Conservation (phyloP, 2,888 invertebrate genomes). For the Trachelus iudaicus region DNA sequence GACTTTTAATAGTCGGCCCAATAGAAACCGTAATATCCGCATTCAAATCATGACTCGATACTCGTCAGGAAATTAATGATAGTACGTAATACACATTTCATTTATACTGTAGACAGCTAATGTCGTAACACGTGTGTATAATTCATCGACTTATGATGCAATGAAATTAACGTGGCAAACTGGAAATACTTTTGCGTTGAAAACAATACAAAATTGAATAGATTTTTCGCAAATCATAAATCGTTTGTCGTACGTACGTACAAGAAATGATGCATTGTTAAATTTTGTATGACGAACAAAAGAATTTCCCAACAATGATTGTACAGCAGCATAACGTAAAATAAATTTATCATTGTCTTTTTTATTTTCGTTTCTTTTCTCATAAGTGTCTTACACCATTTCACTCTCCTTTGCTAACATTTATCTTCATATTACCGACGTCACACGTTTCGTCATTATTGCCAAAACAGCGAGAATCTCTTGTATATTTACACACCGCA, state of each 20-base stretch:
- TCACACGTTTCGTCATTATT: not conserved
- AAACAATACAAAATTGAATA: not conserved
- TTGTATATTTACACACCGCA: not conserved
- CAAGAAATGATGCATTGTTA: not conserved
- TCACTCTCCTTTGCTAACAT: not conserved
- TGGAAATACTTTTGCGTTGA: not conserved
- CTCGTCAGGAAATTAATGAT: not conserved
- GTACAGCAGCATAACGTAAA: not conserved
- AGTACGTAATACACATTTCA: not conserved
- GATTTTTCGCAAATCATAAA: not conserved
- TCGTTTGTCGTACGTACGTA: not conserved
- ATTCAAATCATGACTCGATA: not conserved
- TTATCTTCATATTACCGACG: not conserved
- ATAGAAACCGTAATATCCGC: not conserved
- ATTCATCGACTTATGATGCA: not conserved
- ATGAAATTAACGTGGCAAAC: not conserved
- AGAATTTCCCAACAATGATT: not conserved
- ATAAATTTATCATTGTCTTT: not conserved
- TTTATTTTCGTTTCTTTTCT: not conserved
- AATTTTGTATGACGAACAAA: not conserved
- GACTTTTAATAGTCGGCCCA: not conserved
- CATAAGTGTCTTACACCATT: not conserved
- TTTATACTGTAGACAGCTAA: not conserved
- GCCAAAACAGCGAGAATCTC: not conserved
- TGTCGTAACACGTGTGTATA: not conserved